Percentiles rank a stretch among this genome's conserved stretches.
phyloP scores from a whole-genome alignment of 2,888 invertebrate species.

The Litoditis marina region DNA sequence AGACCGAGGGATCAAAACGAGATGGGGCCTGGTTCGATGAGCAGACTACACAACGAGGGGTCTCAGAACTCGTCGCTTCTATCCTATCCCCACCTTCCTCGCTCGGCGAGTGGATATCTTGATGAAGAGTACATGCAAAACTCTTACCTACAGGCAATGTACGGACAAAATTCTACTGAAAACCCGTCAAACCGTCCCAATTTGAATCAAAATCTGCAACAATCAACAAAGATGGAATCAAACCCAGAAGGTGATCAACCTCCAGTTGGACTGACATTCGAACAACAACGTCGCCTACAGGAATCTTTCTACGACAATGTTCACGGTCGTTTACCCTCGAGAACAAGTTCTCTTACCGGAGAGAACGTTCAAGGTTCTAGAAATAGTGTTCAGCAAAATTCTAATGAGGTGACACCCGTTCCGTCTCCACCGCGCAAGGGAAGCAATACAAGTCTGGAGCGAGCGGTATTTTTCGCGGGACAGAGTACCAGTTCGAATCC shows the following conservation, averaged over 20 bases:
- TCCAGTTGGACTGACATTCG: too few relatives aligned
- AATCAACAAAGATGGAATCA: too few relatives aligned
- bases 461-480: constrained; percentile 8
- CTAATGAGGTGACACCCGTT: constrained; percentile 2
- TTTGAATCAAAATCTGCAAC: too few relatives aligned
- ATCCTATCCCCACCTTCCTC: constrained; percentile 26
- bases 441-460: constrained; percentile 11
- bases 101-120: constrained; percentile 49
- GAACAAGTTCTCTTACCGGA: constrained; percentile 11
- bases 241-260: too few relatives aligned
- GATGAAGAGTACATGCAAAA: constrained; percentile 33
- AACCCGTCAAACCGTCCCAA: too few relatives aligned
- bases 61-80: constrained; percentile 12
- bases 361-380: neutral
- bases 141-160: constrained; percentile 35
- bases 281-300: constrained; percentile 6
- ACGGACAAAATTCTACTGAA: too few relatives aligned
- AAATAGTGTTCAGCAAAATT: neutral
- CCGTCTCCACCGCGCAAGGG: constrained; percentile 12
- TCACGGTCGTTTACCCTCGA: constrained; percentile 3
- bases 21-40: constrained; percentile 39
- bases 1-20: constrained; percentile 8
- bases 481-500: constrained; percentile 20
- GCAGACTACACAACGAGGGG: constrained; percentile 35
- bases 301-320: constrained; percentile 28